A percentile compares a stretch with the other conserved stretches of the same genome.
Conservation (phyloP, 2,888 invertebrate genomes). For the Caenorhabditis zanzibari region DNA sequence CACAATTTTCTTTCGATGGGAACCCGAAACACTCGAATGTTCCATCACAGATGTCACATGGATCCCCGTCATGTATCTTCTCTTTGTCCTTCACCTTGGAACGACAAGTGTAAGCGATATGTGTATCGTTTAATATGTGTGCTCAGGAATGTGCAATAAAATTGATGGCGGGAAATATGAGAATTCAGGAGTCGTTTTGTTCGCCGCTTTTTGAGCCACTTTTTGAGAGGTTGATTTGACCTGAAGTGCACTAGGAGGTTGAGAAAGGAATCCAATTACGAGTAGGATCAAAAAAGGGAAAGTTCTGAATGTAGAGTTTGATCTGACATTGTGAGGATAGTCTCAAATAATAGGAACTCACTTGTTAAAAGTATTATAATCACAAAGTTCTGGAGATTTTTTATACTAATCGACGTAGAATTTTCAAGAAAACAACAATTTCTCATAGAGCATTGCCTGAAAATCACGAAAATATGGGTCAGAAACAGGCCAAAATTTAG, state of each 20-base stretch:
- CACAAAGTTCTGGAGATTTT: too few species aligned
- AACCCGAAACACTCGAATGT: constrained; percentile 34
- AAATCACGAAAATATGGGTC: too few species aligned
- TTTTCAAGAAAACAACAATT: too few species aligned
- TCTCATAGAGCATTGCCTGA: too few species aligned
- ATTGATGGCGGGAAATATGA: not conserved
- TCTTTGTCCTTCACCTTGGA: constrained; percentile 14
- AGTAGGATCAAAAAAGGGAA: not conserved
- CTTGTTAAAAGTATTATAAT: too few species aligned
- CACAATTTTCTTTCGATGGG: not conserved
- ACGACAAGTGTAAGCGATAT: constrained; percentile 46
- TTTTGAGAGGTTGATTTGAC: constrained; percentile 30
- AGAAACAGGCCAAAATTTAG: too few species aligned
- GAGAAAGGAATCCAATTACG: not conserved
- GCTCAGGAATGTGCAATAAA: constrained; percentile 7
- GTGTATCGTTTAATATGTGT: not conserved
- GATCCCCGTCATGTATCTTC: constrained; percentile 38
- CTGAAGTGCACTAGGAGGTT: constrained; percentile 20
- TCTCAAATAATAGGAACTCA: too few species aligned
- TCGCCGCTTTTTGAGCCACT: not conserved
- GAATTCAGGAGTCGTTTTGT: not conserved
- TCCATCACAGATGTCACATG: constrained; percentile 50
- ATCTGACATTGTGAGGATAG: too few species aligned
- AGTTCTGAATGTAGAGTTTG: not conserved
- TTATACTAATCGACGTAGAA: too few species aligned